Percentiles rank a stretch among this genome's conserved stretches.
Evolutionary conservation across 2,797 vertebrate genomes (phyloP).

Genomic region (Pseudopleuronectes americanus): DNA sequence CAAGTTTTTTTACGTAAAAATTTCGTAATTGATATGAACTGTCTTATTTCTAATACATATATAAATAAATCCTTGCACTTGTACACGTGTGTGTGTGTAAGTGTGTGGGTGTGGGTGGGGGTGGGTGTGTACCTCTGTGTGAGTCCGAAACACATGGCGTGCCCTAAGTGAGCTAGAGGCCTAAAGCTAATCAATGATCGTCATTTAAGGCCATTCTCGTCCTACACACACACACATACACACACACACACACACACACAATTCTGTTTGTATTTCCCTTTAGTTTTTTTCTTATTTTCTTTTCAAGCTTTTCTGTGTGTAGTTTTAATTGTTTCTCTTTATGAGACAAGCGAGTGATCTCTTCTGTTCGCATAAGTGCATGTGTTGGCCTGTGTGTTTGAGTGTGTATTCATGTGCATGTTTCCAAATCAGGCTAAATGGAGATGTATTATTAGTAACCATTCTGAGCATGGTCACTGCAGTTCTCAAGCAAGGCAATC

Average conservation of each 20-base stretch:
- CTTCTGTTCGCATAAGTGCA: constrained; percentile 44
- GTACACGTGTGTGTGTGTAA: not conserved
- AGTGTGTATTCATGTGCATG: constrained; percentile 31
- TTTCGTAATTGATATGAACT: no score
- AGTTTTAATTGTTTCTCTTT: constrained; percentile 11
- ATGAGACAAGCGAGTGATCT: constrained; percentile 42
- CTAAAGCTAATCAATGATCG: constrained; percentile 80
- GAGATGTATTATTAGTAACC: constrained; percentile 82
- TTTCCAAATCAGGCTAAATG: constrained; percentile 71
- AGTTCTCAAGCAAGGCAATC: constrained; percentile 77
- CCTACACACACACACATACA: constrained; percentile 40
- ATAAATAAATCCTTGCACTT: no score
- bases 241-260: constrained; percentile 12
- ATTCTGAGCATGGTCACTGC: constrained; percentile 69
- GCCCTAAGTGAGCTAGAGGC: constrained; percentile 80
- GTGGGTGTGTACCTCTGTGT: constrained; percentile 40
- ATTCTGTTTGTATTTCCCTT: no score
- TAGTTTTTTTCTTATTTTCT: no score
- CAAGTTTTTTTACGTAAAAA: no score
- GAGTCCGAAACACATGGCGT: constrained; percentile 74
- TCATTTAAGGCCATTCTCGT: constrained; percentile 82
- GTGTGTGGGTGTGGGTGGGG: no score
- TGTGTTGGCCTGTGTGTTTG: constrained; percentile 22
- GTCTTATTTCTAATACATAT: no score
- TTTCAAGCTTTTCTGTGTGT: no score